Evolutionary conservation across 1,140 invertebrate species (phyloP).

Genomic region (Neodiprion pinetum): DNA sequence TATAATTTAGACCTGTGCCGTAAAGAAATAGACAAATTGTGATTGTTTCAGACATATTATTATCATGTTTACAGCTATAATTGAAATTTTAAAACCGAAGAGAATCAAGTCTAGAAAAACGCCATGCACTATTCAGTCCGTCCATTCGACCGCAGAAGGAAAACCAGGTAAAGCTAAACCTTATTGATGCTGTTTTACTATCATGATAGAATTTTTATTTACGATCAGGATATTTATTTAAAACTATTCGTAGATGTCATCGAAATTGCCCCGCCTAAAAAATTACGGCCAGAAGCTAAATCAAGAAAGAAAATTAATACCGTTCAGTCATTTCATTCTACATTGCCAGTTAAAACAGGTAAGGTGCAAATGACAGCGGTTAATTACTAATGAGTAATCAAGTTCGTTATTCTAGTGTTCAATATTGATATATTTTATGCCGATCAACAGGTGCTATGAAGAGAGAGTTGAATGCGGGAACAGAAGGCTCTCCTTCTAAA

Average conservation of each 20-base stretch:
- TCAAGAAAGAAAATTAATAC: slow-evolving; percentile 32
- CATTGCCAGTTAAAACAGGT: slow-evolving; percentile 14
- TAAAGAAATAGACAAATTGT: no score
- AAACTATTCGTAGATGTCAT: background rate
- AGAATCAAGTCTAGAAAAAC: slow-evolving; percentile 5
- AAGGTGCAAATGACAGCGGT: background rate
- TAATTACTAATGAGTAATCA: background rate
- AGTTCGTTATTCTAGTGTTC: slow-evolving; percentile 8
- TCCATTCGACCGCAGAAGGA: background rate
- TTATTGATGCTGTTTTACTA: background rate
- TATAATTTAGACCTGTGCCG: no score
- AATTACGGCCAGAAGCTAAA: slow-evolving; percentile 26
- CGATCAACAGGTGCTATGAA: slow-evolving; percentile 27
- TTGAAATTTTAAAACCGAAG: background rate
- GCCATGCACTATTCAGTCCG: background rate
- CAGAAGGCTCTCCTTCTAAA: slow-evolving; percentile 38
- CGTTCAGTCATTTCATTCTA: slow-evolving; percentile 32
- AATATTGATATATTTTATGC: background rate
- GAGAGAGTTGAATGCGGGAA: slow-evolving; percentile 37
- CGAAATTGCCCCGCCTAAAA: slow-evolving; percentile 7
- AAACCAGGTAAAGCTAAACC: background rate
- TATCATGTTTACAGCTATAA: background rate
- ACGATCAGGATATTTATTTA: no score
- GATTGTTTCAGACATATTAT: no score
- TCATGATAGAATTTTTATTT: no score